Evolutionary conservation across 1,140 invertebrate genomes (phyloP).

Genomic region (Brachystomella parvula): DNA sequence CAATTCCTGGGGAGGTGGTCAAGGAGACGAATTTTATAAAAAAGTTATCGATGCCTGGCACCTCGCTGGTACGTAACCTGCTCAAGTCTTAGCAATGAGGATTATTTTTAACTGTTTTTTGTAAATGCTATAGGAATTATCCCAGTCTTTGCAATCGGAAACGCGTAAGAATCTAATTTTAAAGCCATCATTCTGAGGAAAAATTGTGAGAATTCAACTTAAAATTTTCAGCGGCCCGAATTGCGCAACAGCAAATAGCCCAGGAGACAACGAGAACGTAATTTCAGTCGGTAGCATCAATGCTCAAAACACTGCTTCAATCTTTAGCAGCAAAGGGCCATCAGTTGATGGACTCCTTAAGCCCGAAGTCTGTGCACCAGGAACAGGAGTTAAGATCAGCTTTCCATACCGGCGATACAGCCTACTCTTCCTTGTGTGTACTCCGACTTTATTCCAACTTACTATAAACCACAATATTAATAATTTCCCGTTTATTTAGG

Average conservation of each 20-base stretch:
- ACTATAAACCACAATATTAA: no score
- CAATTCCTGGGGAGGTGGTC: constrained; percentile 23
- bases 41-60: constrained; percentile 16
- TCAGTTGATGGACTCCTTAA: neutral
- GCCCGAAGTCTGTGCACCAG: constrained; percentile 19
- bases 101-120: no score
- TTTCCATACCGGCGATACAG: constrained; percentile 1
- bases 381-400: constrained; percentile 9
- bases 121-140: no score
- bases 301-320: neutral
- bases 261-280: neutral
- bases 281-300: neutral
- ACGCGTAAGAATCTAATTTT: neutral
- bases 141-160: constrained; percentile 23
- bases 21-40: constrained; percentile 13
- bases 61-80: constrained; percentile 9
- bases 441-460: neutral
- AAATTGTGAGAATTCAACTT: neutral
- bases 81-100: no score
- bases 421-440: constrained; percentile 17
- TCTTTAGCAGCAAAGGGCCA: neutral
- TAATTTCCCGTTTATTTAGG: neutral
- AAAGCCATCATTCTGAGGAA: neutral
- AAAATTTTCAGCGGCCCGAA: neutral
- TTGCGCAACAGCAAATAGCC: neutral